These are phyloP conservation scores for Lasiurus borealis DNA, from an alignment of 2,113 vertebrate genomes.

Conservation along the genomic window DNA sequence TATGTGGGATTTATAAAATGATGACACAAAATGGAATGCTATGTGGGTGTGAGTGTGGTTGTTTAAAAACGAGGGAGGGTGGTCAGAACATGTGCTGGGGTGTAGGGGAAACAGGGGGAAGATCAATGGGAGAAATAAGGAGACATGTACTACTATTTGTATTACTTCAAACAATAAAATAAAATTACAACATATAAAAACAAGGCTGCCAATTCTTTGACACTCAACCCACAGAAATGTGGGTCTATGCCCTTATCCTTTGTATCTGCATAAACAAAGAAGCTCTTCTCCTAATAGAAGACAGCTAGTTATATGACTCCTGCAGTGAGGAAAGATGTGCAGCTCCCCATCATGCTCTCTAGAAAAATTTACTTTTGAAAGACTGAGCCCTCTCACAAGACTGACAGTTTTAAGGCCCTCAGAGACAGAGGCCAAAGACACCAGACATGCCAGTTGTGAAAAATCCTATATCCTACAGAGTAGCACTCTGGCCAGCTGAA, in stretches of 20 bases:
- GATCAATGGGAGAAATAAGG: no score
- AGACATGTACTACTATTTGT: no score
- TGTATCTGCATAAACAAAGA: not conserved
- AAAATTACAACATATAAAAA: not conserved
- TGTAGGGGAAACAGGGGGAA: no score
- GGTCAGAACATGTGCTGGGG: no score
- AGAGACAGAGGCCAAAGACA: fast-evolving
- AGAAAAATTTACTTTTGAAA: not conserved
- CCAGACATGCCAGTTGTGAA: not conserved
- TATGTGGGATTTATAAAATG: not conserved
- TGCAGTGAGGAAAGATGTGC: not conserved
- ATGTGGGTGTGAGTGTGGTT: not conserved
- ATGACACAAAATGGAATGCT: not conserved
- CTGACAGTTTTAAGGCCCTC: not conserved
- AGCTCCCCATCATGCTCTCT: not conserved
- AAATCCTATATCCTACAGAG: not conserved
- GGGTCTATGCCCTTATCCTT: not conserved
- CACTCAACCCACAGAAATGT: not conserved
- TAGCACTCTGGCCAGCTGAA: not conserved
- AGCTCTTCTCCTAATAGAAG: not conserved
- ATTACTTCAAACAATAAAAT: no score
- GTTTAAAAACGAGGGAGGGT: not conserved
- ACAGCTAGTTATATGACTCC: no score
- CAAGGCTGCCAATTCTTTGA: not conserved
- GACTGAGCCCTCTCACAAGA: not conserved